phyloP scores from a whole-genome alignment of 2,888 invertebrate species.

The Drosophila sordidapex region DNA sequence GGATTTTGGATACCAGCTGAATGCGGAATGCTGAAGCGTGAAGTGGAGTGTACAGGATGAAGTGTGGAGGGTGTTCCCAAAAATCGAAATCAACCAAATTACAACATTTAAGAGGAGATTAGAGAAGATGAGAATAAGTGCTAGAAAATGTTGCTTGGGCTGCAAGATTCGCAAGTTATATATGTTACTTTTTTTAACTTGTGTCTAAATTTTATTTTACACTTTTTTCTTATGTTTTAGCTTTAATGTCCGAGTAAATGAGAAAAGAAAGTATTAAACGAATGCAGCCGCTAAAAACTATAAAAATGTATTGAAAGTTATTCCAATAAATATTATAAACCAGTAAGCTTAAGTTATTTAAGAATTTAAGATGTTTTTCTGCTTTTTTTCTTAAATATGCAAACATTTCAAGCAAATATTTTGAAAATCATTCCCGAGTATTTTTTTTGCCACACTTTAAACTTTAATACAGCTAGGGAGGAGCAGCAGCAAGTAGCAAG shows the following conservation, averaged over 20 bases:
- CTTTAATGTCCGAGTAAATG: too few relatives aligned
- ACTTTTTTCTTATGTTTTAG: neutral
- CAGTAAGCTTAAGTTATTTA: neutral
- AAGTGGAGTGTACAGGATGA: neutral
- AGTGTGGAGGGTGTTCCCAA: constrained; percentile 8
- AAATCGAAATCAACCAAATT: constrained; percentile 7
- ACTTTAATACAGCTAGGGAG: constrained; percentile 46
- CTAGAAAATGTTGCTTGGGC: neutral
- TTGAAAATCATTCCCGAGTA: neutral
- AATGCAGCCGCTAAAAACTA: neutral
- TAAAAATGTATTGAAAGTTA: neutral
- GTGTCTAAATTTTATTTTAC: neutral
- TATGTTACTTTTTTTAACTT: neutral
- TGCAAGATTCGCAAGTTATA: neutral
- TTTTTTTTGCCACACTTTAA: neutral
- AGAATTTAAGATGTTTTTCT: neutral
- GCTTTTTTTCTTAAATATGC: neutral
- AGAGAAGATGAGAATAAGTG: neutral
- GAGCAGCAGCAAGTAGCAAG: constrained; percentile 8
- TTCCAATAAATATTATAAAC: neutral
- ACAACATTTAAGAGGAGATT: constrained; percentile 18
- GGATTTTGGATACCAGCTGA: constrained; percentile 35
- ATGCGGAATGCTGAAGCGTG: neutral
- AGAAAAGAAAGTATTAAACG: neutral
- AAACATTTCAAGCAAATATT: neutral